Evolutionary conservation across 2,797 vertebrate species (phyloP).

Genomic region (Babyrousa celebensis): DNA sequence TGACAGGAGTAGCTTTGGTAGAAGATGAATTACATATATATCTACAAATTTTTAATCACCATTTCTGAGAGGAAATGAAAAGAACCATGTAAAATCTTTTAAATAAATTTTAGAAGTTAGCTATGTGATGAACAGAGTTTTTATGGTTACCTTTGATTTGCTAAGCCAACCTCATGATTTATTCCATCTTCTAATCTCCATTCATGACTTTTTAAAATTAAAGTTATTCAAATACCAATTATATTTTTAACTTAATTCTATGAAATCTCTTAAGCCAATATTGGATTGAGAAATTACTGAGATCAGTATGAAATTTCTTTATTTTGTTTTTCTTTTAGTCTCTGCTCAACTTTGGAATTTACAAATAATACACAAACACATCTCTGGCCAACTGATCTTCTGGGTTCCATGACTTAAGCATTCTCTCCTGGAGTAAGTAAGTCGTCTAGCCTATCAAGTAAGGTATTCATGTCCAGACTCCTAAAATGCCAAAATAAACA

Average conservation of each 20-base stretch:
- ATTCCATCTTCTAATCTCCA: background rate
- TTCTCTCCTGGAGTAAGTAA: background rate
- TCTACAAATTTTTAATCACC: background rate
- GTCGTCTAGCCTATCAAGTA: background rate
- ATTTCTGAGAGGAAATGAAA: background rate
- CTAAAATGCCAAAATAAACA: background rate
- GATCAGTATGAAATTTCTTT: background rate
- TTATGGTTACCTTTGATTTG: background rate
- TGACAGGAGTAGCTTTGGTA: background rate
- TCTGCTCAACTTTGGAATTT: background rate
- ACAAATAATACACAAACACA: background rate
- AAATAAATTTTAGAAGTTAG: background rate
- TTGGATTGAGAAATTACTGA: background rate
- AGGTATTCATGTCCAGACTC: background rate
- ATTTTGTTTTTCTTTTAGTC: background rate
- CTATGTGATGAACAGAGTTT: background rate
- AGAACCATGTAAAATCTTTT: background rate
- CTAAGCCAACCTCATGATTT: background rate
- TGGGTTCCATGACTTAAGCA: background rate
- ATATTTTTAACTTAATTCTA: background rate
- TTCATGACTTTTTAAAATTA: slow-evolving; percentile 3
- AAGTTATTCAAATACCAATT: background rate
- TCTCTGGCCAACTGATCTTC: background rate
- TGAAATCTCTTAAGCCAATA: background rate
- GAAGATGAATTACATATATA: background rate